Conservation (phyloP, 2,113 vertebrate species). For the Recurvirostra avosetta region DNA sequence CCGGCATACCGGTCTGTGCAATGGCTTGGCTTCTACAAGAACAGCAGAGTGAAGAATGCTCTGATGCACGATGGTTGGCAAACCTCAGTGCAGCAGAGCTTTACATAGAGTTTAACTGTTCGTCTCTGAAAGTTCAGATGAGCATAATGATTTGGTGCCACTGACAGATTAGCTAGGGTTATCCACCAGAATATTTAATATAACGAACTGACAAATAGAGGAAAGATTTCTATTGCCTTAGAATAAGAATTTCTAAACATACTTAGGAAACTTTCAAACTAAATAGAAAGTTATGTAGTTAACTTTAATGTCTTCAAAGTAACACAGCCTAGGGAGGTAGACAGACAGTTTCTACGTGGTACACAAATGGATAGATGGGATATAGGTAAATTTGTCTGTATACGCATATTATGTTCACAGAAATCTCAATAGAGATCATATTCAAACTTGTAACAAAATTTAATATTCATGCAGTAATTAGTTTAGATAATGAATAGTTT, state of each 20-base stretch:
- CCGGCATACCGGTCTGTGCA: rapidly evolving
- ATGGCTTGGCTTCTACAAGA: not conserved
- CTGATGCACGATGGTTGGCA: not conserved
- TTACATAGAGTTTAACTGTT: not conserved
- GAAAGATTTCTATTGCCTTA: rapidly evolving
- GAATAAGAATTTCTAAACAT: not conserved
- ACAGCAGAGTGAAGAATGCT: not conserved
- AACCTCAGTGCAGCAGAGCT: not conserved
- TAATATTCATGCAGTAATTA: not conserved
- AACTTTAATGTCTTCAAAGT: not conserved
- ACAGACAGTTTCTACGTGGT: not conserved
- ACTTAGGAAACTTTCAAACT: not conserved
- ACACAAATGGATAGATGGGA: not conserved
- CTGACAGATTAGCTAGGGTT: not conserved
- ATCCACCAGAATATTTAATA: not conserved
- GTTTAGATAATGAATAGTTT: not conserved
- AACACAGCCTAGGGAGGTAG: not conserved
- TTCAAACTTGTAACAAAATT: not conserved
- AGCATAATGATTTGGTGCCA: not conserved
- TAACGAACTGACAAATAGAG: not conserved
- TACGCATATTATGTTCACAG: rapidly evolving
- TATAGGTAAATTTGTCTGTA: not conserved
- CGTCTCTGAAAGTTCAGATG: not conserved
- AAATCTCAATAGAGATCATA: not conserved
- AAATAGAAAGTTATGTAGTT: not conserved